phyloP scores from a whole-genome alignment of 2,113 vertebrate genomes.

The Xenus cinereus region DNA sequence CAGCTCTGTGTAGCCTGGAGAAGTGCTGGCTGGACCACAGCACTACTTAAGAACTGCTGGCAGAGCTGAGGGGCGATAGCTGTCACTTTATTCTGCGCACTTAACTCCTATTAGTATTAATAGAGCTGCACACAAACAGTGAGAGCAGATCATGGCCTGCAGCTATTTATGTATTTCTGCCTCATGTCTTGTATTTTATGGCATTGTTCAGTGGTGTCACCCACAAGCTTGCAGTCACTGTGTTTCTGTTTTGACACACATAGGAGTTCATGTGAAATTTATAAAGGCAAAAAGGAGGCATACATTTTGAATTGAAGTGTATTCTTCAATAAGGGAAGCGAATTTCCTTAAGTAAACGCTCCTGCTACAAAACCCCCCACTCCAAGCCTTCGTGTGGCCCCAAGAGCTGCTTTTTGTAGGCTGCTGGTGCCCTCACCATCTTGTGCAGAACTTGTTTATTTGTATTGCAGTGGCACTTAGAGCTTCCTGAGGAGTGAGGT shows the following conservation, averaged over 20 bases:
- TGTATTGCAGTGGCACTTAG: constrained; percentile 55
- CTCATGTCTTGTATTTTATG: constrained; percentile 6
- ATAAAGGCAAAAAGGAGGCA: background rate
- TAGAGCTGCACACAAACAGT: constrained; percentile 29
- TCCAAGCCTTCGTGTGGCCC: constrained; percentile 13
- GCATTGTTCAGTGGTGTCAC: constrained; percentile 12
- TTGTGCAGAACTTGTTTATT: constrained; percentile 64
- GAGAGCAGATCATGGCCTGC: constrained; percentile 48
- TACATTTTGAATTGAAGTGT: background rate
- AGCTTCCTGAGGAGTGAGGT: constrained; percentile 55
- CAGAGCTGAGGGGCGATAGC: constrained; percentile 21
- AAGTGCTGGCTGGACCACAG: background rate
- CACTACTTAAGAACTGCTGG: background rate
- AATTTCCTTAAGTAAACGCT: background rate
- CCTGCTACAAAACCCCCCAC: background rate
- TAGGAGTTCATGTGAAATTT: background rate
- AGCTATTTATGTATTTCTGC: constrained; percentile 43
- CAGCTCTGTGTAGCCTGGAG: background rate
- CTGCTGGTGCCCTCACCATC: constrained; percentile 58
- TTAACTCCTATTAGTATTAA: constrained; percentile 65
- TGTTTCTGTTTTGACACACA: background rate
- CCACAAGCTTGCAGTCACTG: background rate
- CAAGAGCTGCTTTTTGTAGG: constrained; percentile 45
- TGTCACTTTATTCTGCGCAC: constrained; percentile 58
- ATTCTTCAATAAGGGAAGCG: background rate